Evolutionary conservation across 2,888 invertebrate genomes (phyloP), one percentile per base, ranked within the genome.

Genomic region (Dinocampus coccinellae): DNA sequence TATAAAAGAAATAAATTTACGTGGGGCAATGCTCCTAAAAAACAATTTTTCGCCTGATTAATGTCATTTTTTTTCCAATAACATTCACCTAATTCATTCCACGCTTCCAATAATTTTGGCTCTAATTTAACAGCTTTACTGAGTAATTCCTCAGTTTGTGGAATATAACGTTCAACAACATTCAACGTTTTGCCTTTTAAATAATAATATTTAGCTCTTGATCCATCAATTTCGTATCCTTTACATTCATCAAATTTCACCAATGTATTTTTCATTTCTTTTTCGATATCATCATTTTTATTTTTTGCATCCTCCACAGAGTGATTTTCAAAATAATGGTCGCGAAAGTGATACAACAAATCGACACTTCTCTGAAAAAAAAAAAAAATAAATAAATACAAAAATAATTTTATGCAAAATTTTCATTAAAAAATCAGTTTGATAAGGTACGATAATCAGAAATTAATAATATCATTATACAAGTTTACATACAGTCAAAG

Each of bases 71-170:
- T 94, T 87, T 96, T 96, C 93, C 95, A 96, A 84, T 94, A 95
- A 82, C 94, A 94, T 86, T 96, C 95, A 0, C 97, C 97, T 0
- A 97, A 89, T 84, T 96, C 94, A 83, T 96, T 96, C 96, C 96
- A 97, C 0, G 95, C 95, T 67, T 93, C 93, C 0, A 94, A 91
- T 68, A 94, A 87, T 78, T 92, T 93, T 0, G 95, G 95, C 82
- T 95, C 93, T 52, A 96, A 88, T 85, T 97, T 97, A 0, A 96
- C 93, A 3, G 96, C 93, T 85, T 94, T 95, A 62, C 94, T 93
- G 58, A 97, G 89, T 63, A 92, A 90, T 80, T 93, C 93, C 74
- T 93, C 92, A 0, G 95, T 94, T 79, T 92, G 90, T 16, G 91
- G 90, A 80, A 92, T 92, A 82, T 92, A 94, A 36, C 90, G 89